These are phyloP conservation scores for Lophotis ruficrista DNA, from an alignment of 2,113 vertebrate species.

Conservation along the genomic window DNA sequence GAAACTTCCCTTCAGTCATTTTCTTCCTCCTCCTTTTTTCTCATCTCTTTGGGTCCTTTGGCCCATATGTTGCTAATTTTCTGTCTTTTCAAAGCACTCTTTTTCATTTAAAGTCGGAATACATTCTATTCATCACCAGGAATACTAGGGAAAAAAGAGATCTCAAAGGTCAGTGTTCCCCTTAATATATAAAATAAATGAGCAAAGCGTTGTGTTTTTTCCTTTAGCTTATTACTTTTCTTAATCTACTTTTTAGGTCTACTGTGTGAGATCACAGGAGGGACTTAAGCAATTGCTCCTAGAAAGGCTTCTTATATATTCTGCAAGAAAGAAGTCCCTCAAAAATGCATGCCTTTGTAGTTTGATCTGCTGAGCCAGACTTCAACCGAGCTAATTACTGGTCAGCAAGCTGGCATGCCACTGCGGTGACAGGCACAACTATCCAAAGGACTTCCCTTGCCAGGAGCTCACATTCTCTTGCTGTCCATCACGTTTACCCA, in stretches of 20 bases:
- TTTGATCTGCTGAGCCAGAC: conserved; percentile 22
- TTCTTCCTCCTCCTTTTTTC: conserved; percentile 45
- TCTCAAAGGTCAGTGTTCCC: conserved; percentile 58
- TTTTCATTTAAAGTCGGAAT: conserved; percentile 72
- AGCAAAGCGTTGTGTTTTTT: not conserved
- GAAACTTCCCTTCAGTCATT: conserved; percentile 54
- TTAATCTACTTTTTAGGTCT: conserved; percentile 68
- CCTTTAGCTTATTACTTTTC: conserved; percentile 50
- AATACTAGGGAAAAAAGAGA: conserved; percentile 47
- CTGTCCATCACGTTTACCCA: not conserved
- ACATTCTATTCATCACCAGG: conserved; percentile 64
- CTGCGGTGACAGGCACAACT: not conserved
- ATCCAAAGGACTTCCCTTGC: not conserved
- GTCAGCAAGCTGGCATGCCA: conserved; percentile 38
- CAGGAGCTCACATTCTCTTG: not conserved
- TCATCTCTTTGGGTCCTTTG: conserved; percentile 61
- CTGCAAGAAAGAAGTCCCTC: conserved; percentile 44
- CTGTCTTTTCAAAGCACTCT: conserved; percentile 74
- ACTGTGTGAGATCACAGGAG: conserved; percentile 61
- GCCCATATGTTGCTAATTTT: conserved; percentile 78
- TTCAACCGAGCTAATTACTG: conserved; percentile 37
- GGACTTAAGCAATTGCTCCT: not conserved
- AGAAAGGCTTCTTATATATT: conserved; percentile 53
- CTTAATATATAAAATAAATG: conserved; percentile 67
- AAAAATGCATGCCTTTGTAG: conserved; percentile 42